These are phyloP conservation scores for Eulemur rufifrons DNA, from an alignment of 2,113 vertebrate genomes.

Conservation along the genomic window DNA sequence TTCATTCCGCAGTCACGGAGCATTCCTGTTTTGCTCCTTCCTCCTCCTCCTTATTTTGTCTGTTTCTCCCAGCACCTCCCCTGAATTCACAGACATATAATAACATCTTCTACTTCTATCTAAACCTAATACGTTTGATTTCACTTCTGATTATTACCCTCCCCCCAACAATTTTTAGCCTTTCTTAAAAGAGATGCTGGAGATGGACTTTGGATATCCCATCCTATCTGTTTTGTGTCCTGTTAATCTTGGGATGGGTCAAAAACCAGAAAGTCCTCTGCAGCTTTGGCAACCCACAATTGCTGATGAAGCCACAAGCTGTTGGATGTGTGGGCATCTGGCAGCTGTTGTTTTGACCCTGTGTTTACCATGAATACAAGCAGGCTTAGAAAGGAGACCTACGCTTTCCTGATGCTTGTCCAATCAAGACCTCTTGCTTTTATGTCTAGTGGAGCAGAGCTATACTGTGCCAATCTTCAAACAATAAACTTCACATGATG, in stretches of 20 bases:
- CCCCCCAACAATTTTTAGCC: background rate
- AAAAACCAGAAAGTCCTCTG: background rate
- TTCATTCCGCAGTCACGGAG: background rate
- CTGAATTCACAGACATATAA: background rate
- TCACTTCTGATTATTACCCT: background rate
- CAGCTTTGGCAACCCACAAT: background rate
- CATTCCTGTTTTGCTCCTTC: background rate
- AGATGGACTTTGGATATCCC: background rate
- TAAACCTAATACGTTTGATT: background rate
- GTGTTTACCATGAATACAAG: background rate
- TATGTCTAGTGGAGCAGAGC: background rate
- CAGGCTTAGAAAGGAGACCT: background rate
- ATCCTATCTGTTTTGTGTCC: background rate
- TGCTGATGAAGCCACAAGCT: background rate
- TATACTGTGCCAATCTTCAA: background rate
- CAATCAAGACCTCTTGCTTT: background rate
- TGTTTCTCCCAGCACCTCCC: background rate
- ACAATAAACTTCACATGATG: background rate
- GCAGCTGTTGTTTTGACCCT: background rate
- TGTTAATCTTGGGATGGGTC: background rate
- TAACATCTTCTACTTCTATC: background rate
- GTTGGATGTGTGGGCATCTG: background rate
- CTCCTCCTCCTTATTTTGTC: background rate
- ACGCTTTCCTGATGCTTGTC: background rate
- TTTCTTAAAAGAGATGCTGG: background rate